These are phyloP conservation scores for Ormyrus nitidulus DNA, from an alignment of 2,888 invertebrate species.

Conservation along the genomic window DNA sequence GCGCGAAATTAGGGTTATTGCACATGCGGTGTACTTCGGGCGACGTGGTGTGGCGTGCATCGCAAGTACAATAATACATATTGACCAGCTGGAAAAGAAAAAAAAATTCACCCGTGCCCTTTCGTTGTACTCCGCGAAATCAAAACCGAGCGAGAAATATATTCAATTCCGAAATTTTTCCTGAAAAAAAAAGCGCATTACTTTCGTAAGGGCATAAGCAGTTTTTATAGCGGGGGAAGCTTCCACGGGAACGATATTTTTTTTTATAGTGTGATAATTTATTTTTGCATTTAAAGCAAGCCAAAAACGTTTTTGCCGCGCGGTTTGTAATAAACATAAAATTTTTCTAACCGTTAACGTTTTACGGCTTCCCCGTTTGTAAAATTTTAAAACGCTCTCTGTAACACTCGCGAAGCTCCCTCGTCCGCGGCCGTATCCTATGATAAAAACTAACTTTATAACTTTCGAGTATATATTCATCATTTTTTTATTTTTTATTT, in stretches of 20 bases:
- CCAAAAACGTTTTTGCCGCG: neutral
- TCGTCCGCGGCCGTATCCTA: neutral
- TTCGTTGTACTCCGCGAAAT: too few relatives aligned
- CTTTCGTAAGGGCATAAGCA: neutral
- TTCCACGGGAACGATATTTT: neutral
- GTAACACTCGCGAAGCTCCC: neutral
- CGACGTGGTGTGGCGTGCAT: neutral
- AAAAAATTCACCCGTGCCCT: too few relatives aligned
- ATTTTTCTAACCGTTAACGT: slow-evolving; percentile 4
- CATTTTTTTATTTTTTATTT: neutral
- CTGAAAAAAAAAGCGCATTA: neutral
- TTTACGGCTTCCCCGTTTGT: slow-evolving; percentile 5
- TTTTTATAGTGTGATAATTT: neutral
- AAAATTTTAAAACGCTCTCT: neutral
- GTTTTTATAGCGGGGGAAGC: neutral
- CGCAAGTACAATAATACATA: neutral
- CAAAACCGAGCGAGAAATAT: neutral
- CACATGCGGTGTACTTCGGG: slow-evolving; percentile 19
- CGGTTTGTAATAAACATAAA: slow-evolving; percentile 17
- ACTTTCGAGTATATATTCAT: neutral
- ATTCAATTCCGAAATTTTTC: neutral
- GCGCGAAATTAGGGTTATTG: slow-evolving; percentile 47
- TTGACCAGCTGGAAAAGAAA: neutral
- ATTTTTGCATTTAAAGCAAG: slow-evolving; percentile 10
- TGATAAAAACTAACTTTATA: slow-evolving; percentile 2